Base-by-base conservation (phyloP, 1,140 invertebrate species). In the Penaeus chinensis region DNA sequence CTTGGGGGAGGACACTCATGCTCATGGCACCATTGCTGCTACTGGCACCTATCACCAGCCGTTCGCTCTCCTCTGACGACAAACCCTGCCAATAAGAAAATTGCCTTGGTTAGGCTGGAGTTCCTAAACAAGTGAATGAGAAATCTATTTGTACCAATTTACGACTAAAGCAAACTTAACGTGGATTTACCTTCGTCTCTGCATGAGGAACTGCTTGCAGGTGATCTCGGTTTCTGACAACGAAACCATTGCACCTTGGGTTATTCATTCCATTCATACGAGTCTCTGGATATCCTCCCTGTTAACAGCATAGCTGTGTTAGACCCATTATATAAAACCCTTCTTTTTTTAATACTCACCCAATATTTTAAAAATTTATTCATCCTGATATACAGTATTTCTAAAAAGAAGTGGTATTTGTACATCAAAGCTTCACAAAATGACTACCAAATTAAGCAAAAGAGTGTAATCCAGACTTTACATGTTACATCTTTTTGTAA, bases 231-330 rank as follows among this genome's bases (percentile, higher is more conserved):
- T 60, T 78, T 42, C 60, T 61, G 13, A 87, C 77, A 47, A 87
- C 77, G 27, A 76, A 82, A 27, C 86, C 86, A 83, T 87, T 87
- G 71, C 86, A 87, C 60, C 86, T 71, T 47, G 86, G 80, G 62
- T 87, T 87, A 62, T 82, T 87, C 37, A 87, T 47, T n/a, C 86
- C 86, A 65, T 87, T 87, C 66, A 87, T 71, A 69, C 81, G 74
- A 82, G 65, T 63, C 42, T 87, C 86, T 77, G 86, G 80, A 69
- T 87, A 87, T 20, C 86, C 86, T 65, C 86, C 86, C 86, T 87
- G 81, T 18, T 27, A 62, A 76, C 32, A 32, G 27, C 71, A 24
- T 32, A 74, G n/a, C 27, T 22, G 37, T 24, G 5, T 74, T 8
- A 74, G 69, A 24, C 24, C 24, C 69, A 18, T 24, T 24, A 18